Base-by-base conservation (phyloP, 2,888 invertebrate genomes). In the Oegoconia quadripuncta region DNA sequence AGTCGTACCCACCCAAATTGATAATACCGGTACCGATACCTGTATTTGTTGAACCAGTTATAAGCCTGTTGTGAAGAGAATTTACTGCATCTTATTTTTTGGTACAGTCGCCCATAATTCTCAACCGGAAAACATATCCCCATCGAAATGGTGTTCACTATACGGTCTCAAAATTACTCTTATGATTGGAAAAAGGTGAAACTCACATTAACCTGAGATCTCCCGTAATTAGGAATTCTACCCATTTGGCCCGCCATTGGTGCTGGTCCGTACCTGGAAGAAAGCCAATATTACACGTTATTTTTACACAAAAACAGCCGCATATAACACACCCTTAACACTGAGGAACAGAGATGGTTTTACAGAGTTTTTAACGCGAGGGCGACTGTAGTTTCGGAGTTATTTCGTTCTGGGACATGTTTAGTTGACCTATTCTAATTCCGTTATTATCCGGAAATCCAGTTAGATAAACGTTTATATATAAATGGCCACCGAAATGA, bases 181-280 rank as follows among this genome's bases (percentile, higher is more conserved):
- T 6, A 8, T 14, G 15, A 28, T 13, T 4, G 13, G 3, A 30
- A 17, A 30, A 17, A 30, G 2, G 16, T 17, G 16, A 25, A 44
- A 84, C 86, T 83, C 55, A 87, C 86, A 64, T 83, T 84, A 46
- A 79, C 80, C 48, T 84, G 83, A 46, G 82, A 74, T 73, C 72
- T 86, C 59, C 87, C 86, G 64, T 58, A 87, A 77, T 75, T 79
- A 53, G 87, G 87, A 61, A 87, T 87, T 66, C 87, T 79, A 56
- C 87, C 86, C 61, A 76, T 55, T 68, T 87, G 83, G 54, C 84
- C 86, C 59, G 72, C 58, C 52, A 64, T 58, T 43, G 80, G 69
- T 48, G 59, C 52, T 39, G 73, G 62, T 46, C 77, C 83, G 68
- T 74, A 82, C 66, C 87, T 87, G 87, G 86, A 87, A 78, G 39